Evolutionary conservation across 2,113 vertebrate species (phyloP).

Genomic region (Salvelinus alpinus): DNA sequence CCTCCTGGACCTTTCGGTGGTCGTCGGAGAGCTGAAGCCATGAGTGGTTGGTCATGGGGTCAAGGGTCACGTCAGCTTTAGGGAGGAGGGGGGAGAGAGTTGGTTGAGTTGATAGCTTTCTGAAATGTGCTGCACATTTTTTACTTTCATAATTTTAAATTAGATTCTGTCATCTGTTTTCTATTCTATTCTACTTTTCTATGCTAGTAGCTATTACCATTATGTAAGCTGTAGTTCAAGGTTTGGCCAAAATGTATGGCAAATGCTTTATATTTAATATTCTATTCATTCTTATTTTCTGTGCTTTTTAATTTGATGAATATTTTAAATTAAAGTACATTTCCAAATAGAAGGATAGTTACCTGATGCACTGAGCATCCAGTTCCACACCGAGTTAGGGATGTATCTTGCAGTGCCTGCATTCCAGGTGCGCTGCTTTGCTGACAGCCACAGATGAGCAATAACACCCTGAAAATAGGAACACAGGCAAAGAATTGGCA

Average conservation of each 20-base stretch:
- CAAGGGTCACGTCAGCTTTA: slow-evolving; percentile 69
- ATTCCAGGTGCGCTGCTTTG: slow-evolving; percentile 73
- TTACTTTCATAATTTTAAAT: not conserved
- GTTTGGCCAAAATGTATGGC: not conserved
- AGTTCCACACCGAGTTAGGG: slow-evolving; percentile 73
- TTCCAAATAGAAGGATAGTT: not conserved
- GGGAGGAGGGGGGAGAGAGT: not conserved
- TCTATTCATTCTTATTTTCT: not conserved
- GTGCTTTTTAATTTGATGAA: no score
- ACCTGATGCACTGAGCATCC: slow-evolving; percentile 73
- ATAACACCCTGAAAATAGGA: slow-evolving; percentile 49
- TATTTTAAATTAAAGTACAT: no score
- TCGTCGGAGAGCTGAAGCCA: slow-evolving; percentile 75
- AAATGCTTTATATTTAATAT: not conserved
- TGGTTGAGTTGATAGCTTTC: not conserved
- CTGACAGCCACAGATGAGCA: slow-evolving; percentile 70
- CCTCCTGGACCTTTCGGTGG: slow-evolving; percentile 67
- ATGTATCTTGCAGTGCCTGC: slow-evolving; percentile 62
- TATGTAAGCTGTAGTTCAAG: not conserved
- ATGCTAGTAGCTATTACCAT: not conserved
- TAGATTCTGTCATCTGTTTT: no score
- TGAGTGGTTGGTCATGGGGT: slow-evolving; percentile 67
- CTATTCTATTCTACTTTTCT: not conserved
- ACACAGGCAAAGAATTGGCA: not conserved
- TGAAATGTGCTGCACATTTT: not conserved